A percentile compares a stretch with the other conserved stretches of the same genome.
Conservation (phyloP, 2,888 invertebrate genomes). For the Encarsia formosa region DNA sequence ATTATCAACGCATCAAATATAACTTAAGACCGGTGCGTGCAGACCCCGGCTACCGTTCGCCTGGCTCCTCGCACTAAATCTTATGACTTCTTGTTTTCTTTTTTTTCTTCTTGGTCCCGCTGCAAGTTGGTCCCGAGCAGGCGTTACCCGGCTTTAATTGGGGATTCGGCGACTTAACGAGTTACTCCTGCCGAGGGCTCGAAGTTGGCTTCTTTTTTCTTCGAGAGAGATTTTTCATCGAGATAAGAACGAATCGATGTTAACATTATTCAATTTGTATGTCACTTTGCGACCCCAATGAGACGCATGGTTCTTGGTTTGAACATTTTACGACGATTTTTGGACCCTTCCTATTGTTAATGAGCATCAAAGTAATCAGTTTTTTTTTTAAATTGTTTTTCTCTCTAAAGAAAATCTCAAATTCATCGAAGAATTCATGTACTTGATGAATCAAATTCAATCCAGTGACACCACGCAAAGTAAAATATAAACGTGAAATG, state of each 20-base stretch:
- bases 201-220: background rate
- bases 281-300: background rate
- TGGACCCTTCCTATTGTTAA: too few relatives aligned
- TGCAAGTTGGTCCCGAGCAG: conserved; percentile 8
- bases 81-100: conserved; percentile 37
- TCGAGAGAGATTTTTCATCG: conserved; percentile 11
- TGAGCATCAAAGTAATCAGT: too few relatives aligned
- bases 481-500: too few relatives aligned
- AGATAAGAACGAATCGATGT: conserved; percentile 21
- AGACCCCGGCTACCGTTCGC: conserved; percentile 30
- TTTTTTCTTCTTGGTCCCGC: conserved; percentile 29
- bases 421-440: too few relatives aligned
- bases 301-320: too few relatives aligned
- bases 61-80: conserved; percentile 28
- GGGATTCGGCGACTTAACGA: conserved; percentile 39
- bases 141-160: conserved; percentile 41
- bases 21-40: conserved; percentile 46
- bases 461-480: too few relatives aligned
- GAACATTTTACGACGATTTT: too few relatives aligned
- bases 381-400: too few relatives aligned
- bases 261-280: conserved; percentile 25
- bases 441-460: too few relatives aligned
- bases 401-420: too few relatives aligned
- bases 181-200: conserved; percentile 21
- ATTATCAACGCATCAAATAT: conserved; percentile 50